Evolutionary conservation across 2,797 vertebrate genomes (phyloP), one percentile per base, ranked within the genome.

Genomic region (Natrix natrix): DNA sequence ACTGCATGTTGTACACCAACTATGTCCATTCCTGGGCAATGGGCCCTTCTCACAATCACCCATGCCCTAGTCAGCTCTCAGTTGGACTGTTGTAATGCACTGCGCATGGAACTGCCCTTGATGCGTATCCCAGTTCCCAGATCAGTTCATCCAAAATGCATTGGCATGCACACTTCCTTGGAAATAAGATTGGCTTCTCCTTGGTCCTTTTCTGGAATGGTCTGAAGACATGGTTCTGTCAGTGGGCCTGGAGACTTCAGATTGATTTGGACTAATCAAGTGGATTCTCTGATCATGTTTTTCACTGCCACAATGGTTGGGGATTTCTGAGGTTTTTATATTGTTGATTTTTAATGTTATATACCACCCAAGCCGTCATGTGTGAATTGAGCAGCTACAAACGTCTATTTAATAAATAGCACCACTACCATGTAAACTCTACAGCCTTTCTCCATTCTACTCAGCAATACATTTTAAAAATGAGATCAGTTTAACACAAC

Each of bases 401-500:
- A 63, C 4, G 1, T 63, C 22, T 61, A 61, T 61, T 63, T 63
- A 28, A 63, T 63, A 63, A 63, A 63, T 63, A 63, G 26, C 26
- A 63, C 11, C 61, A 63, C 69, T 63, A 43, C 17, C 24, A 87
- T 43, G 22, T 90, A 86, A 86, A 87, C 3, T 12, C 8, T 66
- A 78, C 88, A 60, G 12, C 10, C 4, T 54, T 61, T 32, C 12
- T 91, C 24, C 52, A 56, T 91, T 63, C 54, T 5, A 56, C 4
- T 91, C 11, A 24, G 60, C 54, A 90, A 90, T 87, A 57, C 2
- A 16, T 57, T 63, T 60, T 78, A 55, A 1, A 87, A 93, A 93
- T 74, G 54, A 92, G 60, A 91, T 92, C 89, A 92, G 87, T 93
- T 92, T 89, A 93, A 60, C 92, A 95, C n/a, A 63, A 90, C 37